Base-by-base conservation (phyloP, 1,140 invertebrate genomes). In the Dendrolimus punctatus region DNA sequence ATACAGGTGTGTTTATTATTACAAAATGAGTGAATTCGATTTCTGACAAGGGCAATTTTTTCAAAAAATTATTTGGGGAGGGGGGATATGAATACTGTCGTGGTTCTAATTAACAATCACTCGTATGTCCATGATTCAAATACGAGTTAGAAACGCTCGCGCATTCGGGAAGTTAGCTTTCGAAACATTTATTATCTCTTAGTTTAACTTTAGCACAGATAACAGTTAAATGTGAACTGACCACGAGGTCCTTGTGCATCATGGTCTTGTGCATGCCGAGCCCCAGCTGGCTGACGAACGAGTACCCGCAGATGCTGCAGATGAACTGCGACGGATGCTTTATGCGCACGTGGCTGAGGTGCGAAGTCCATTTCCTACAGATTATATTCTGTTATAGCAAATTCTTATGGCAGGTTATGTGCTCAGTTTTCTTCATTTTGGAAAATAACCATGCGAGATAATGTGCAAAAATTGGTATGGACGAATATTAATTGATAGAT, bases 311-410 rank as follows among this genome's bases (percentile, higher is more conserved):
- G 5, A 64, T 62, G 39, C 66, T 66, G 66, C 78, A 85, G 36
- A 82, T 77, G 62, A 68, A 72, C 61, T 81, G 66, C 41, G 78
- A 84, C 6, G 76, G 78, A 51, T 84, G 78, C 57, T 84, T 84
- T 40, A 81, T 80, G 6, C 80, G 71, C 36, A 80, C 71, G 69
- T 84, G 80, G 49, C 70, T 75, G 36, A 84, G 58, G 57, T 81
- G 77, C 23, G 80, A 81, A 42, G 80, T 80, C 76, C 76, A 81
- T 48, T 77, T 77, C 0, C 76, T 78, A 9, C 39, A 9, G 6
- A 10, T 9, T 49, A 4, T 40, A n/a, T 7, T 8, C 38, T 9
- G 36, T 39, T 36, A 8, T 7, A 36, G 37, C 36, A n/a, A 36
- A 38, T 38, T 5, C 0, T 4, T 42, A n/a, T n/a, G n/a, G n/a